Conservation (phyloP, 2,888 invertebrate genomes). For the Amorpha juglandis region DNA sequence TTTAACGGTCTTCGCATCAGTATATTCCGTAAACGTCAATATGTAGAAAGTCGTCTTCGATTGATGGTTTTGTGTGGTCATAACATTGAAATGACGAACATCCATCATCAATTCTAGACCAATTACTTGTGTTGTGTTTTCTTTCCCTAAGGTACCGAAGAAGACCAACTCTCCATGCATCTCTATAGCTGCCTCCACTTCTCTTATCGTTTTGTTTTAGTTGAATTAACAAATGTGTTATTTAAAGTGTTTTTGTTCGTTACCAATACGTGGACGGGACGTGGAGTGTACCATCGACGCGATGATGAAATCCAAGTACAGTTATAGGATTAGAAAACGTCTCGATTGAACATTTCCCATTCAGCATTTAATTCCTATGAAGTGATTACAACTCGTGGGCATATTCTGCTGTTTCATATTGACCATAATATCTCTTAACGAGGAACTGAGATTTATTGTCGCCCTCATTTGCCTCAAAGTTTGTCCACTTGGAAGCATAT, state of each 20-base stretch:
- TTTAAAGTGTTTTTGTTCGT: constrained; percentile 22
- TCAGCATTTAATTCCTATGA: background rate
- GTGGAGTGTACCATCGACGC: constrained; percentile 11
- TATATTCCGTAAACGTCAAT: background rate
- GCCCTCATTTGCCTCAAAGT: background rate
- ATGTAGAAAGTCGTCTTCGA: constrained; percentile 7
- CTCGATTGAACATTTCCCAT: constrained; percentile 23
- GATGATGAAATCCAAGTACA: constrained; percentile 27
- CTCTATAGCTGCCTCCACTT: background rate
- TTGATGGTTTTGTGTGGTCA: constrained; percentile 39
- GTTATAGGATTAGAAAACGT: constrained; percentile 26
- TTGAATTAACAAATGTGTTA: background rate
- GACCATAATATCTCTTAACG: background rate
- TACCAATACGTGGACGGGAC: constrained; percentile 1
- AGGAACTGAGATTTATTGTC: constrained; percentile 2
- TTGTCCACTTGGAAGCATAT: background rate
- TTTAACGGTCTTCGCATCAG: background rate
- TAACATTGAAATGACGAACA: constrained; percentile 47
- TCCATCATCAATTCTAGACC: constrained; percentile 23
- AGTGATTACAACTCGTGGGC: background rate
- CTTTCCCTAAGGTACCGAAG: constrained; percentile 68
- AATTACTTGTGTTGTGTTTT: constrained; percentile 63
- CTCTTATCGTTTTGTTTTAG: constrained; percentile 16
- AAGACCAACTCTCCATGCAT: constrained; percentile 36
- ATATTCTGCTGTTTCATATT: background rate